Base-by-base conservation (phyloP, 1,140 invertebrate genomes). In the Hirudo medicinalis region DNA sequence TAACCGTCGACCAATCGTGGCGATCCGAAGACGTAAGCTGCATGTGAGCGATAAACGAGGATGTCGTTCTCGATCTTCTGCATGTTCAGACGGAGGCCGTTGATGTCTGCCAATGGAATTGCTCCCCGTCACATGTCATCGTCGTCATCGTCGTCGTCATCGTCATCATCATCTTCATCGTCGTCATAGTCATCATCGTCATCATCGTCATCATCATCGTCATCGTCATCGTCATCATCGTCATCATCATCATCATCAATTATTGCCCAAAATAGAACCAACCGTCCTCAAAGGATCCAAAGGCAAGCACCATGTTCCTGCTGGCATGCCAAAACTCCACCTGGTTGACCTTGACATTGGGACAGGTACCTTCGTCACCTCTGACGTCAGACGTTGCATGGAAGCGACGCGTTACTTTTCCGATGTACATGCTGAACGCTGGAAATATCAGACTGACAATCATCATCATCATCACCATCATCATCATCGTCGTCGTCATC, bases 291-390 rank as follows among this genome's bases (percentile, higher is more conserved):
- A 76, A 27, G n/a, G 71, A 66, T 13, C 67, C 63, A 55, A 71
- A 71, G 11, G 70, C 60, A n/a, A 29, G 22, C 36, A 74, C 70
- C 25, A 71, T 60, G 60, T 75, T 70, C n/a, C 72, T 27, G 25
- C 69, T 55, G 8, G 78, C 78, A 74, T 79, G 78, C 78, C 78
- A 80, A 67, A 78, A 79, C 66, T 79, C 76, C 0, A 82, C 43
- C 57, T 82, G 80, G 74, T 82, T 80, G 27, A 79, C 76, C 49
- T 75, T 67, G n/a, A 76, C 73, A 43, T 78, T 72, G 2, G 76
- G 74, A 3, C 43, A 67, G 71, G 32, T 70, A 29, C n/a, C 54
- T 63, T 17, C 43, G 11, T 49, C 43, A 49, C 43, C 43, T 49
- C 11, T 49, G 15, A 49, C 43, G 43, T 49, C 43, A 49, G 43